Evolutionary conservation across 2,888 invertebrate species (phyloP), one percentile per base, ranked within the genome.

Genomic region (Dione juno): DNA sequence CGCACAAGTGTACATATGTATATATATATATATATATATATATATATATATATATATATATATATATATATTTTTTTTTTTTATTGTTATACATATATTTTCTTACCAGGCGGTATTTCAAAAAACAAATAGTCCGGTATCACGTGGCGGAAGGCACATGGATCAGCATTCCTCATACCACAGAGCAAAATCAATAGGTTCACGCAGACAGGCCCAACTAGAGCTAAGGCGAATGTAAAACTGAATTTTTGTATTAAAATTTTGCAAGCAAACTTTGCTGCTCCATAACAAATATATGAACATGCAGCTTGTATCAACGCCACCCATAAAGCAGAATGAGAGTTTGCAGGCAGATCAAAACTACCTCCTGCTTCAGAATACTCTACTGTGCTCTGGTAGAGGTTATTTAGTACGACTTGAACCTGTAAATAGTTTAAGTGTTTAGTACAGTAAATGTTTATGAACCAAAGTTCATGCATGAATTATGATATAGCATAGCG

Each of bases 161-260:
- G 92, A 80, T 97, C 88, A 10, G 91, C 88, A 66, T 94, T 94
- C 77, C 95, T 95, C 50, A 95, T 79, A 54, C 96, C 95, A 76
- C 95, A 95, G 66, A 96, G 87, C 0, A 94, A 87, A 48, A 97
- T 95, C 45, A 97, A 92, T n/a, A 95, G 82, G 19, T 95, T 95
- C 1, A 98, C 92, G 3, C 96, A 94, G 1, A 95, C 93, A 0
- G 98, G 98, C 0, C 96, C 96, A 0, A 96, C 95, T 13, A 98
- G 90, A 79, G 94, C 95, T 52, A 98, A 89, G 0, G 98, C 97
- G 73, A 98, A 94, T 0, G 98, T 96, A 80, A 96, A 98, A 78
- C 98, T 96, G 84, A 97, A 96, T 67, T 95, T 95, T 85, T 98
- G 98, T 83, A 99, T 98, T 84, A 97, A 95, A 74, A 98, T 96